Conservation (phyloP, 2,888 invertebrate species). For the Phyllotreta cruciferae region DNA sequence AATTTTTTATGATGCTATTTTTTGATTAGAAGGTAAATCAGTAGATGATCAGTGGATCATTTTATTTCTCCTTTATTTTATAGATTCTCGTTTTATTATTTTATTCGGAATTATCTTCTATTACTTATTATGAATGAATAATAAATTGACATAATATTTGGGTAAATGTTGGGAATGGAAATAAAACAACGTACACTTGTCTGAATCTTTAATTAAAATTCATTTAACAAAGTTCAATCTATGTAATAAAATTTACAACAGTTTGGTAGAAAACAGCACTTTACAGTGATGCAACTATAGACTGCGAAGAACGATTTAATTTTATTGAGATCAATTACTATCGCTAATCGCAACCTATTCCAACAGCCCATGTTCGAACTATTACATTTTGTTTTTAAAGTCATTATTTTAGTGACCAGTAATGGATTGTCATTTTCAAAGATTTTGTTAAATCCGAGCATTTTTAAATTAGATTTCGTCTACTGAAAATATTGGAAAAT, state of each 20-base stretch:
- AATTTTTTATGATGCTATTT: too few relatives aligned
- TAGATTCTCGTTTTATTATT: too few relatives aligned
- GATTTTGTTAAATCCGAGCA: constrained; percentile 45
- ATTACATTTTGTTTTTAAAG: constrained; percentile 39
- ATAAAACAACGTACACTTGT: constrained; percentile 24
- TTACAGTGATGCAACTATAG: constrained; percentile 41
- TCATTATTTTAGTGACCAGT: constrained; percentile 51
- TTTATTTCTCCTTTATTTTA: too few relatives aligned
- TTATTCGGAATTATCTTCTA: too few relatives aligned
- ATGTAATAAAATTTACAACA: constrained; percentile 60
- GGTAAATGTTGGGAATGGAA: constrained; percentile 11
- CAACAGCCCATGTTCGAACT: constrained; percentile 37
- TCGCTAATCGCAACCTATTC: constrained; percentile 40
- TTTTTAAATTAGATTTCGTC: constrained; percentile 38
- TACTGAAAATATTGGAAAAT: constrained; percentile 10
- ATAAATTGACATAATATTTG: too few relatives aligned
- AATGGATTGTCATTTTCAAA: constrained; percentile 57
- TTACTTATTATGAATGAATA: background rate
- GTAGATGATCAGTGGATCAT: too few relatives aligned
- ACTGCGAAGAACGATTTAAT: constrained; percentile 39
- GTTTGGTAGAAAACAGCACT: constrained; percentile 57
- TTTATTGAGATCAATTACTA: constrained; percentile 15
- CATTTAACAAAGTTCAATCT: constrained; percentile 62
- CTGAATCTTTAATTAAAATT: constrained; percentile 53
- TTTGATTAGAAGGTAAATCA: too few relatives aligned